These are phyloP conservation scores for Stegodyphus dumicola DNA, from an alignment of 1,140 invertebrate genomes.

Conservation along the genomic window DNA sequence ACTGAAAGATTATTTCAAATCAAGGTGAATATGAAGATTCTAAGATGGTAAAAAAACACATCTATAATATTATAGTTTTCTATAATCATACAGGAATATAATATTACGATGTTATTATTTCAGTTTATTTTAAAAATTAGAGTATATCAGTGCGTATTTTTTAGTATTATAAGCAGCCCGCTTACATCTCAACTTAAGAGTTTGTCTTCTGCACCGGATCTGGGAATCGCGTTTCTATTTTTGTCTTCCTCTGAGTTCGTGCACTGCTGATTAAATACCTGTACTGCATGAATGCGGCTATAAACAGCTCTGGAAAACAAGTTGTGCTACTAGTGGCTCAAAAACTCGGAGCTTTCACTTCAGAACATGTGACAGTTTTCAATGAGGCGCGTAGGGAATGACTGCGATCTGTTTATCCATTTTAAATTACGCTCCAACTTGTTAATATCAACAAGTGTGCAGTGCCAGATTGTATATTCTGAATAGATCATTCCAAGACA, in stretches of 20 bases:
- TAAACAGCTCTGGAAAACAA: constrained; percentile 53
- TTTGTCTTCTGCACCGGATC: constrained; percentile 42
- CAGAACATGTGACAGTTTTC: constrained; percentile 28
- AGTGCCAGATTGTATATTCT: neutral
- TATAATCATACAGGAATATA: too few relatives aligned
- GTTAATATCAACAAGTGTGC: constrained; percentile 8
- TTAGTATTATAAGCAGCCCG: neutral
- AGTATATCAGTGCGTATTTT: too few relatives aligned
- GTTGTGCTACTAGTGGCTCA: constrained; percentile 32
- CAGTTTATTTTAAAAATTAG: too few relatives aligned
- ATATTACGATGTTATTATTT: too few relatives aligned
- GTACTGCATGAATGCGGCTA: constrained; percentile 50
- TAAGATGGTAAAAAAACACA: too few relatives aligned
- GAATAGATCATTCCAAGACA: too few relatives aligned
- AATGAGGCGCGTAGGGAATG: neutral
- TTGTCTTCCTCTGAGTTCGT: constrained; percentile 26
- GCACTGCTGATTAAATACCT: constrained; percentile 54
- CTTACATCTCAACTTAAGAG: constrained; percentile 7
- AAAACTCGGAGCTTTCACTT: constrained; percentile 22
- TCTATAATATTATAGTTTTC: too few relatives aligned
- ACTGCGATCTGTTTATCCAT: neutral
- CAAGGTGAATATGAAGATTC: too few relatives aligned
- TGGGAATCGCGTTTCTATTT: constrained; percentile 49
- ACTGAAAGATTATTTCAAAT: too few relatives aligned
- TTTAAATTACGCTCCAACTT: neutral